phyloP scores from a whole-genome alignment of 2,888 invertebrate genomes.

The Gibbula magus region DNA sequence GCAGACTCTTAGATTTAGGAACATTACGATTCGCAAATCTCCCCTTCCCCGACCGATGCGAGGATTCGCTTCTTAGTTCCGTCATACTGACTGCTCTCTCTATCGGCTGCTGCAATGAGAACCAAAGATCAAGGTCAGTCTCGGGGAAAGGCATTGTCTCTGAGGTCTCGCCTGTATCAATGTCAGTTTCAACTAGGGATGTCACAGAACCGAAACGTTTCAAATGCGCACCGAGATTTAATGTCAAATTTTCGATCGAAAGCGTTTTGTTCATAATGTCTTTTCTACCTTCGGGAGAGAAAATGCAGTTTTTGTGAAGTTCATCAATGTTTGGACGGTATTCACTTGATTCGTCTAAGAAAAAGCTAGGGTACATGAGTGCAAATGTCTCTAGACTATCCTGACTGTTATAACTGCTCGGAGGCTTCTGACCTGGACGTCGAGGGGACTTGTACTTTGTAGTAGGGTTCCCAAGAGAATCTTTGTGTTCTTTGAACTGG shows the following conservation, averaged over 20 bases:
- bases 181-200: constrained; percentile 64
- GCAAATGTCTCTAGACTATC: constrained; percentile 38
- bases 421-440: not conserved
- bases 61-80: constrained; percentile 53
- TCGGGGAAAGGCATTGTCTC: constrained; percentile 50
- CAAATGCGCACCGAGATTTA: constrained; percentile 45
- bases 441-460: constrained; percentile 40
- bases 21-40: constrained; percentile 64
- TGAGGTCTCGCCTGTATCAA: constrained; percentile 59
- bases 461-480: constrained; percentile 44
- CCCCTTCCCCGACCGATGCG: constrained; percentile 54
- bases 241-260: constrained; percentile 63
- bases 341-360: constrained; percentile 30
- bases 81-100: constrained; percentile 68
- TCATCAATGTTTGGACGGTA: constrained; percentile 47
- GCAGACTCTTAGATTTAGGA: constrained; percentile 67
- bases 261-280: constrained; percentile 59
- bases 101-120: constrained; percentile 58
- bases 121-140: constrained; percentile 60
- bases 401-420: constrained; percentile 35
- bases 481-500: constrained; percentile 54
- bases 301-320: constrained; percentile 66
- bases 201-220: constrained; percentile 56
- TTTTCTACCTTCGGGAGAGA: constrained; percentile 61
- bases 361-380: constrained; percentile 31